Conservation (phyloP, 2,797 vertebrate genomes). For the Heterohyrax brucei region DNA sequence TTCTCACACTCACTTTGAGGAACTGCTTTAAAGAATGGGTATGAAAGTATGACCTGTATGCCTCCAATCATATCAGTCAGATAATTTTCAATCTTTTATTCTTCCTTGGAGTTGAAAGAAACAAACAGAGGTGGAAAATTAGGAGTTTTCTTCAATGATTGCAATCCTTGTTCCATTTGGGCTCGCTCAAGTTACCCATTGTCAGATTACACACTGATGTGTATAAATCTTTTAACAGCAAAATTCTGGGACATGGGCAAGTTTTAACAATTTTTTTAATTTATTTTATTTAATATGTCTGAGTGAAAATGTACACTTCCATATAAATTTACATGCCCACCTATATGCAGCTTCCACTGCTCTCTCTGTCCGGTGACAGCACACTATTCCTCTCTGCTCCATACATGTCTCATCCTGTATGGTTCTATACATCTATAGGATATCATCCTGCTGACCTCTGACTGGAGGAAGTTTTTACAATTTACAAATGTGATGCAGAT, state of each 20-base stretch:
- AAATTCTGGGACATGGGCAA: neutral
- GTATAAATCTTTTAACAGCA: constrained; percentile 39
- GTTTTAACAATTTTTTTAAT: constrained; percentile 11
- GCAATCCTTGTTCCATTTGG: neutral
- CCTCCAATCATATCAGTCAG: neutral
- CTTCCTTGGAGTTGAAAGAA: constrained; percentile 28
- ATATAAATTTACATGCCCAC: too few species aligned
- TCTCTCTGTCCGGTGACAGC: too few species aligned
- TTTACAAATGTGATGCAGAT: neutral
- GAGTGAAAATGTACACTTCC: too few species aligned
- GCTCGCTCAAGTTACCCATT: neutral
- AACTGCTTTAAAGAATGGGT: constrained; percentile 44
- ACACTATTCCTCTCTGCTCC: too few species aligned
- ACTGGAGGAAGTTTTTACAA: neutral
- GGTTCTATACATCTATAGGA: too few species aligned
- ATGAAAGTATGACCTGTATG: constrained; percentile 34
- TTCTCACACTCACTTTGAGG: constrained; percentile 35
- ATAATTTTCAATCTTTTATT: neutral
- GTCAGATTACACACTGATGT: neutral
- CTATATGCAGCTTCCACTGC: too few species aligned
- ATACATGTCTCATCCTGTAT: too few species aligned
- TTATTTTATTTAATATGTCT: neutral
- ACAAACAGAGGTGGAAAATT: neutral
- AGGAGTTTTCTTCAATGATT: neutral
- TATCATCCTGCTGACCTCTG: too few species aligned